Conservation (phyloP, 2,888 invertebrate genomes). For the Cheilosia impressa region DNA sequence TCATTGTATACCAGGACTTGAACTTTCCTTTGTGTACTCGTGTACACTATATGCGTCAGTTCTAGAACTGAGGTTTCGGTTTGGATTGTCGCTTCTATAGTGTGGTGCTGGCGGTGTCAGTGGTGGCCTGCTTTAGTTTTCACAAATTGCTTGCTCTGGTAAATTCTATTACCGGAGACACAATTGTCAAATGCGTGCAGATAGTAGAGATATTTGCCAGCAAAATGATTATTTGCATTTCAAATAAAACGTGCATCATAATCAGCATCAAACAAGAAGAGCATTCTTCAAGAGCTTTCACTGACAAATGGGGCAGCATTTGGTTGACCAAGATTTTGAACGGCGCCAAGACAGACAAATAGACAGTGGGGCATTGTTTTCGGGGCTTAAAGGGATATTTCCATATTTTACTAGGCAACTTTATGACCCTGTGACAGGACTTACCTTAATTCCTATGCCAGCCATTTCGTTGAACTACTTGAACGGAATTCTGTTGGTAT, state of each 20-base stretch:
- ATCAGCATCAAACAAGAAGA: conserved; percentile 37
- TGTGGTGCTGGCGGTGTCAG: background rate
- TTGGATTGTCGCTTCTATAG: conserved; percentile 27
- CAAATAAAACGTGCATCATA: conserved; percentile 59
- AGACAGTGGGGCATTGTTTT: background rate
- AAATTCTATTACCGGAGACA: conserved; percentile 61
- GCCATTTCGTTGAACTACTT: conserved; percentile 78
- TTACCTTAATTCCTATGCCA: conserved; percentile 77
- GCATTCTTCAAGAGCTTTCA: conserved; percentile 21
- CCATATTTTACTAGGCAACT: background rate
- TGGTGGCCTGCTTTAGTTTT: conserved; percentile 48
- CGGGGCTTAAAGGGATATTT: background rate
- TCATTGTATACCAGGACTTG: conserved; percentile 52
- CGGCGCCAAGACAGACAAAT: background rate
- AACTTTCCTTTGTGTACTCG: conserved; percentile 53
- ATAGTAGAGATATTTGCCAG: conserved; percentile 31
- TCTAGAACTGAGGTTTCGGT: conserved; percentile 6
- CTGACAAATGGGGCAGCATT: conserved; percentile 33
- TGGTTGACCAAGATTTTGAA: conserved; percentile 39
- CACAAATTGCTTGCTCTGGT: conserved; percentile 68
- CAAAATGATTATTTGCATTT: conserved; percentile 70
- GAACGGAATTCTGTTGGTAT: conserved; percentile 70
- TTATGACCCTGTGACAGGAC: background rate
- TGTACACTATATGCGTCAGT: conserved; percentile 12
- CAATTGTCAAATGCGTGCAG: conserved; percentile 59